Evolutionary conservation across 1,140 invertebrate species (phyloP).

Genomic region (Rhizoglyphus robini): DNA sequence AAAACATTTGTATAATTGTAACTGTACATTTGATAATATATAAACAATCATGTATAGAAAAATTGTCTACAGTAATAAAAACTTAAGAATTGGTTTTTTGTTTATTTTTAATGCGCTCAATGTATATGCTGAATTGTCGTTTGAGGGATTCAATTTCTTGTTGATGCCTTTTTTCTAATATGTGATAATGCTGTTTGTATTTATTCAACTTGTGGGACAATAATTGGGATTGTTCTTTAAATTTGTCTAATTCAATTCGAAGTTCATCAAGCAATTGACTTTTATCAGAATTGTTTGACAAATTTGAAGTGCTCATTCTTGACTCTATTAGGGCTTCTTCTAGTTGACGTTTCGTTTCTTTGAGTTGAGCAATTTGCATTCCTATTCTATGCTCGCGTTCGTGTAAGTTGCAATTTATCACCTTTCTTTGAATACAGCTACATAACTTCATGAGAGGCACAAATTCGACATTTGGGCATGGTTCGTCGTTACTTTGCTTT

Average conservation of each 20-base stretch:
- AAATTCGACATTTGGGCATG: not conserved
- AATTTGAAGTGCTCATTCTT: not conserved
- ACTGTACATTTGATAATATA: too few species aligned
- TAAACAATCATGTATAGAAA: not conserved
- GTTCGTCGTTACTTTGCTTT: too few species aligned
- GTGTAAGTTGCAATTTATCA: too few species aligned
- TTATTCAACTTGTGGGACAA: not conserved
- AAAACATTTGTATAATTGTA: too few species aligned
- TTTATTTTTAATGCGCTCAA: not conserved
- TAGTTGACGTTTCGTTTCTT: constrained; percentile 1
- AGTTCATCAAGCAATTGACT: not conserved
- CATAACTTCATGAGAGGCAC: not conserved
- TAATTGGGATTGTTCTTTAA: not conserved
- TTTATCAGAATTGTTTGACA: not conserved
- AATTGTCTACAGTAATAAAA: not conserved
- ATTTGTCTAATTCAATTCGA: not conserved
- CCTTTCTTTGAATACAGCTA: not conserved
- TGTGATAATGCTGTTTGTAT: not conserved
- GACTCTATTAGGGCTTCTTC: not conserved
- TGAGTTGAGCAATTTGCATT: not conserved
- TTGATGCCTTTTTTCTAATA: not conserved
- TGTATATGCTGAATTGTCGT: not conserved
- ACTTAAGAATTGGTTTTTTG: not conserved
- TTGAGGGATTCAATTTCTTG: not conserved
- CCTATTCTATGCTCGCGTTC: not conserved